Evolutionary conservation across 92 coral and sea anemone genomes (phyloP).

Genomic region (Zoanthus solanderi): DNA sequence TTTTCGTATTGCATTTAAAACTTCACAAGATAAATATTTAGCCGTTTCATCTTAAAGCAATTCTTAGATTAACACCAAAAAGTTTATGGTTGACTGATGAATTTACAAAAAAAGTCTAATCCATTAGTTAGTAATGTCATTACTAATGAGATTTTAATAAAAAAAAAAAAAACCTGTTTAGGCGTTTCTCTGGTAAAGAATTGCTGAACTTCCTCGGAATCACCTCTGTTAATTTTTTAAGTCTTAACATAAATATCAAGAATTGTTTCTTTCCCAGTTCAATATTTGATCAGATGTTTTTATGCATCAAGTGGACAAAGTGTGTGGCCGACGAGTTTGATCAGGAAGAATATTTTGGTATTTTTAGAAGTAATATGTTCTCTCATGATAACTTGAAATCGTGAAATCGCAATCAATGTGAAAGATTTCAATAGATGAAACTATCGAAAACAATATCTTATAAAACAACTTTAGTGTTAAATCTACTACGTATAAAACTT

Average conservation of each 20-base stretch:
- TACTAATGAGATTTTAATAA: background rate
- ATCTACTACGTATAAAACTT: no score
- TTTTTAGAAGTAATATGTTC: no score
- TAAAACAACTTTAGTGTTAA: no score
- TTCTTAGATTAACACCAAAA: no score
- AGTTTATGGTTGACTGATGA: no score
- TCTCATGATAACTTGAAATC: no score
- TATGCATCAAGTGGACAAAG: background rate
- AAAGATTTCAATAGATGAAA: no score
- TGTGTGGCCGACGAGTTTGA: background rate
- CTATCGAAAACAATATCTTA: no score
- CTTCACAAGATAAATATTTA: no score
- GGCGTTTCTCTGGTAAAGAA: constrained; percentile 9
- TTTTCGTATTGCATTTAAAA: no score
- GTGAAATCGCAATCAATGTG: no score
- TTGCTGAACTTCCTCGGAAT: constrained; percentile 12
- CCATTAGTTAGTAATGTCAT: background rate
- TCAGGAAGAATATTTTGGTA: background rate
- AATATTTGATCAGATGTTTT: constrained; percentile 23
- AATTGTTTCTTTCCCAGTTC: constrained; percentile 11
- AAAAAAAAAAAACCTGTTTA: background rate
- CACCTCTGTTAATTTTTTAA: background rate
- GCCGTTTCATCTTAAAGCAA: no score
- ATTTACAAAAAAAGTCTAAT: background rate
- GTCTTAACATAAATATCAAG: background rate